Evolutionary conservation across 2,888 invertebrate species (phyloP), one percentile per base, ranked within the genome.

Genomic region (Tuta absoluta): DNA sequence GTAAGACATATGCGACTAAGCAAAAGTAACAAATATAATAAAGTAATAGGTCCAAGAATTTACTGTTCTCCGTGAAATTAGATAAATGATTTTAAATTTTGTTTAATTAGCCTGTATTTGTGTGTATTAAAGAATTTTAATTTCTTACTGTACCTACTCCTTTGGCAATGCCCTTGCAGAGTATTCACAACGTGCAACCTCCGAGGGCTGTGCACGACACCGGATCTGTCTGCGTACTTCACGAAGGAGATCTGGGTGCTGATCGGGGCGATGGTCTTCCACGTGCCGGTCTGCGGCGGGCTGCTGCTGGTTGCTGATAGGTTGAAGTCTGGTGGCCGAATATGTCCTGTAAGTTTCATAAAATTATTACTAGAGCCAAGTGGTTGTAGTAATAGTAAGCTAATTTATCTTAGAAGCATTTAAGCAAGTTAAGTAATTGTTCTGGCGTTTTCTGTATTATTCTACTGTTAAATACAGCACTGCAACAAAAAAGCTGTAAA

Each of bases 151-250:
- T 14, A 41, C 19, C 8, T 17, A 10, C 2, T 19, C n/a, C n/a
- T n/a, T n/a, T n/a, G n/a, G n/a, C n/a, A n/a, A 19, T 19, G 10
- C 21, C n/a, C 19, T 19, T 65, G 0, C 77, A 92, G 95, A 73
- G 95, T 96, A 45, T 95, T 95, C 76, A 77, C 95, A 19, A 93
- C 94, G 79, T 95, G 95, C 78, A 94, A 94, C 64, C 92, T 95
- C n/a, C 94, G 94, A 65, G 93, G 93, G 23, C 92, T 94, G 49
- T 95, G 95, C 78, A 92, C 93, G 8, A 92, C 93, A 63, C 91
- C 95, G 1, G 92, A 93, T 0, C 89, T 95, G 70, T 87, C 89
- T 64, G 93, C 94, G 75, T 96, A 96, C 84, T 91, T 95, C 79
- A 95, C 95, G 0, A 92, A 93, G 28, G 96, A 96, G 79, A 94